Conservation (phyloP, 2,888 invertebrate species). For the Epinotia nisella region DNA sequence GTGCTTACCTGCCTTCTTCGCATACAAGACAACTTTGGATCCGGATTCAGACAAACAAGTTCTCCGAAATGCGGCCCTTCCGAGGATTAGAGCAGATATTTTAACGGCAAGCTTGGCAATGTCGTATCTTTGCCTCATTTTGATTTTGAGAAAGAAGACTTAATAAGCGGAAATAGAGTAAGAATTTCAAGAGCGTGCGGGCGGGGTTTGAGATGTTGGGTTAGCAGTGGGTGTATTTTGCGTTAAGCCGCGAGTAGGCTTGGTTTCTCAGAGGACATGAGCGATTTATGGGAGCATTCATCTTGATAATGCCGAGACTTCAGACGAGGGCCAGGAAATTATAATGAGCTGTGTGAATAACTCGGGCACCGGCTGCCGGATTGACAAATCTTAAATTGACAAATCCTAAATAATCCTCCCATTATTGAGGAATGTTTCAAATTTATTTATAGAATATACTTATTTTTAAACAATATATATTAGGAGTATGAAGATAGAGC, state of each 20-base stretch:
- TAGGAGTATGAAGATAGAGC: too few relatives aligned
- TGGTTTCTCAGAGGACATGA: constrained; percentile 33
- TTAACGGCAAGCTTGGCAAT: neutral
- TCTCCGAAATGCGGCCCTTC: constrained; percentile 16
- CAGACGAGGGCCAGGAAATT: constrained; percentile 14
- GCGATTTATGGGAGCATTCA: constrained; percentile 42
- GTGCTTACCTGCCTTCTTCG: constrained; percentile 3
- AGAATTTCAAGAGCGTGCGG: neutral
- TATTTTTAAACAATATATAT: too few relatives aligned
- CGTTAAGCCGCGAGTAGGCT: constrained; percentile 36
- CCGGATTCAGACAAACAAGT: constrained; percentile 22
- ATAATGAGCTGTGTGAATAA: constrained; percentile 17
- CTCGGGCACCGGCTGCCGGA: neutral
- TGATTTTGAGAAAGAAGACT: neutral
- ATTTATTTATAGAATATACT: too few relatives aligned
- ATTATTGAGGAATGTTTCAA: too few relatives aligned
- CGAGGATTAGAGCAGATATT: constrained; percentile 23
- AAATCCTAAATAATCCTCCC: too few relatives aligned
- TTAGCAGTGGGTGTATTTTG: constrained; percentile 23
- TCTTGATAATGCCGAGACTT: constrained; percentile 41
- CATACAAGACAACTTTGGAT: neutral
- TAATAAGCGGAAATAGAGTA: neutral
- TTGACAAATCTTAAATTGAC: neutral
- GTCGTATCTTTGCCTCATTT: neutral
- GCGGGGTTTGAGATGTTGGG: neutral